Base-by-base conservation (phyloP, 2,888 invertebrate genomes). In the Spisula solida region DNA sequence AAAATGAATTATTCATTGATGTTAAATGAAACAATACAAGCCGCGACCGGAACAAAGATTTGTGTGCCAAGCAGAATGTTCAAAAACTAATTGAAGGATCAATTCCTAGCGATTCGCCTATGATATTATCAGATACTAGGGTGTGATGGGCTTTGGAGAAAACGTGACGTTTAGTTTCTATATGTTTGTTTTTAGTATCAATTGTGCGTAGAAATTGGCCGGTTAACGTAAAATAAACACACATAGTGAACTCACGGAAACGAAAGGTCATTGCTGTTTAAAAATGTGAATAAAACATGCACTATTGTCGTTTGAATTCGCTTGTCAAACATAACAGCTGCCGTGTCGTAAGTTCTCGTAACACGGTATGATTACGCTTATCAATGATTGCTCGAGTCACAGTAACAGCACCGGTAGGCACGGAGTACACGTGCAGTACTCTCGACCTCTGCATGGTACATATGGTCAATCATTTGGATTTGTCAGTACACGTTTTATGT, bases 1-100 rank as follows among this genome's bases (percentile, higher is more conserved):
- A 75, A 20, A 51, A 91, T 91, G 90, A 91, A 91, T 91, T 70
- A 91, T 91, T 91, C 90, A 91, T 88, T 60, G 88, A 85, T 56
- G 70, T 91, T 88, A 87, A 91, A 91, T 88, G 88, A 87, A 91
- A 88, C 86, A 88, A 90, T 83, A 86, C 60, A 56, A 31, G 29
- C 60, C 25, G 70, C 56, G 78, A 47, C 83, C 60, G 60, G 80
- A 85, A 81, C 78, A 81, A 75, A 81, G 84, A 75, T 80, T 84
- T 87, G 81, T 84, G 56, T 84, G 79, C 51, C 86, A 82, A 55
- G 87, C 56, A 81, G 51, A 84, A 75, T 84, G 80, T 66, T 84
- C 70, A 55, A 56, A 48, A 55, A 84, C 75, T 88, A 88, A 88
- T 88, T 88, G 88, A 79, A 79, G 85, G 75, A 55, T 85, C 81